phyloP scores from a whole-genome alignment of 2,888 invertebrate species.

The Neelides folsomi region DNA sequence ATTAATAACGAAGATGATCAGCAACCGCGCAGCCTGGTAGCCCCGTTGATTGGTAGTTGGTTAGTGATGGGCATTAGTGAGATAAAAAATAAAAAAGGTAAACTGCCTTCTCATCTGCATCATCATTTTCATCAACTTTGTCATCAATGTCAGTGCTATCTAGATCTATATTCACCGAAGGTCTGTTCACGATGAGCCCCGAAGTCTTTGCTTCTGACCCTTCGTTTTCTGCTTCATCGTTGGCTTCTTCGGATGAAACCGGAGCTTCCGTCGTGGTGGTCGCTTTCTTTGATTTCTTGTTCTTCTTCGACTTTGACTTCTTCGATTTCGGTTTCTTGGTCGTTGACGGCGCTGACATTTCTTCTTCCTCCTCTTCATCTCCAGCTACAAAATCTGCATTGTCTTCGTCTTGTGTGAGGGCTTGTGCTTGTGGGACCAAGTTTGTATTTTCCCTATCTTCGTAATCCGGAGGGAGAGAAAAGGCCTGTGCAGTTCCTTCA shows the following conservation, averaged over 20 bases:
- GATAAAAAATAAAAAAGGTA: not conserved
- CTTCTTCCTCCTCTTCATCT: constrained; percentile 36
- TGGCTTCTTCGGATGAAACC: not conserved
- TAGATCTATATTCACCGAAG: constrained; percentile 9
- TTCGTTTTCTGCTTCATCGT: not conserved
- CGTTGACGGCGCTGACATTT: not conserved
- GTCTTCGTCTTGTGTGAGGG: constrained; percentile 45
- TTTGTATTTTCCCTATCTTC: not conserved
- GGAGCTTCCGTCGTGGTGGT: constrained; percentile 14
- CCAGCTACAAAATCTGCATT: constrained; percentile 45
- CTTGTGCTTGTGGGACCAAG: not conserved
- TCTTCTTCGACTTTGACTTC: constrained; percentile 1
- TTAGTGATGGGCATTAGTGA: constrained; percentile 6
- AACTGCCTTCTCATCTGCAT: constrained; percentile 3
- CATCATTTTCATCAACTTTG: constrained; percentile 3
- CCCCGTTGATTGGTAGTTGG: constrained; percentile 10
- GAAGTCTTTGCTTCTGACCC: not conserved
- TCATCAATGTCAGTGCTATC: constrained; percentile 1
- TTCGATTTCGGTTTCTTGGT: not conserved
- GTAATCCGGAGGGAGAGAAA: not conserved
- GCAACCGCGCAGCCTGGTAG: not conserved
- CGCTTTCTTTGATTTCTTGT: constrained; percentile 8
- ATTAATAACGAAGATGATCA: constrained; percentile 10
- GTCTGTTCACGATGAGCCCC: constrained; percentile 13
- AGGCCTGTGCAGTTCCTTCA: too few species aligned